These are phyloP conservation scores for Lerema accius DNA, from an alignment of 1,140 invertebrate genomes.

Conservation along the genomic window DNA sequence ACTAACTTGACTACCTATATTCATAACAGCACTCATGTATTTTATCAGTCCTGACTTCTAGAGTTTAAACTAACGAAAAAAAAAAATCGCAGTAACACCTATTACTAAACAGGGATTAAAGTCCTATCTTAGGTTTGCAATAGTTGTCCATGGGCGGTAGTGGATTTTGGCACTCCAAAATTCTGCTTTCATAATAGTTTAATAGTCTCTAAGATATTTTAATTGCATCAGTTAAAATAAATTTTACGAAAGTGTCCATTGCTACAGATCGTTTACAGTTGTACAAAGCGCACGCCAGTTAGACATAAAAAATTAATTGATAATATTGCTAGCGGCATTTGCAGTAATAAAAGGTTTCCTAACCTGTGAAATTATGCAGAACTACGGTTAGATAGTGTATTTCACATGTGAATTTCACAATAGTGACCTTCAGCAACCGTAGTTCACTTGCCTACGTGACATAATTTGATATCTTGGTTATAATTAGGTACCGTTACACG, in stretches of 20 bases:
- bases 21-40: too few species aligned
- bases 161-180: too few species aligned
- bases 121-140: too few species aligned
- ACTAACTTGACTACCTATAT: too few species aligned
- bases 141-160: too few species aligned
- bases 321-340: conserved; percentile 9
- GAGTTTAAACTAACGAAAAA: too few species aligned
- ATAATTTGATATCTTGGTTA: conserved; percentile 37
- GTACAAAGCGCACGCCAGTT: conserved; percentile 15
- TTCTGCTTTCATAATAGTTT: too few species aligned
- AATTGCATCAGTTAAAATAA: conserved; percentile 6
- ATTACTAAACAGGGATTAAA: too few species aligned
- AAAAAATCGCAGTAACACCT: too few species aligned
- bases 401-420: conserved; percentile 61
- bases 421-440: conserved; percentile 42
- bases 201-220: too few species aligned
- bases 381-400: conserved; percentile 54
- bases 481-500: conserved; percentile 29
- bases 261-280: conserved; percentile 3
- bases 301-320: conserved; percentile 23
- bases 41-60: too few species aligned
- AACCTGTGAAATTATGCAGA: conserved; percentile 65
- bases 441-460: conserved; percentile 45
- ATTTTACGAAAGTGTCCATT: conserved; percentile 24
- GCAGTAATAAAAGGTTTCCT: conserved; percentile 47